Evolutionary conservation across 2,113 vertebrate genomes (phyloP).

Genomic region (Triplophysa dalaica): DNA sequence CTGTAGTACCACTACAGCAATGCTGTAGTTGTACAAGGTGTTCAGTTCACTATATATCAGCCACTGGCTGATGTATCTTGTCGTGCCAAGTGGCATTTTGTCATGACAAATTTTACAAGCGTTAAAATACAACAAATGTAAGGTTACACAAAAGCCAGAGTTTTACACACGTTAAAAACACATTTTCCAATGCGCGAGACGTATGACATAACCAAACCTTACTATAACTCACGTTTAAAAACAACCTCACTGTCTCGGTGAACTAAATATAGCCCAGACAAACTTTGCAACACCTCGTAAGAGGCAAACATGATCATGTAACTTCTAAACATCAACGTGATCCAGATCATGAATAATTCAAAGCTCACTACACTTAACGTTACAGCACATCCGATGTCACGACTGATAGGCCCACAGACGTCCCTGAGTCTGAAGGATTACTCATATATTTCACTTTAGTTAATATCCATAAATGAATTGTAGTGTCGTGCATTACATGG

Average conservation of each 20-base stretch:
- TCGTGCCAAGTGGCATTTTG: neutral
- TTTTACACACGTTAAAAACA: slow-evolving; percentile 60
- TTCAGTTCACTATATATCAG: too few species aligned
- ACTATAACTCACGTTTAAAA: neutral
- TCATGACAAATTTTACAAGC: neutral
- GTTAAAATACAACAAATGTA: neutral
- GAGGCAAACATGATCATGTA: slow-evolving; percentile 1
- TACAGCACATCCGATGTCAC: slow-evolving; percentile 35
- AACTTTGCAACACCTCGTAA: neutral
- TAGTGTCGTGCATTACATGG: slow-evolving; percentile 7
- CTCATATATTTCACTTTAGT: neutral
- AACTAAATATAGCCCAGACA: neutral
- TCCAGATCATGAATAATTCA: slow-evolving; percentile 24
- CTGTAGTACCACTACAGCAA: too few species aligned
- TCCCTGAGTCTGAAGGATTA: neutral
- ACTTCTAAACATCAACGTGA: slow-evolving; percentile 24
- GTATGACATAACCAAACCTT: neutral
- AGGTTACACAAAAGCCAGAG: neutral
- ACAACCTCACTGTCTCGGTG: neutral
- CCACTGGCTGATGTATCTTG: neutral
- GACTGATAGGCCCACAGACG: slow-evolving; percentile 1
- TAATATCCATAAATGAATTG: neutral
- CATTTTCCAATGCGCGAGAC: slow-evolving; percentile 41
- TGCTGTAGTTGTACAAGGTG: too few species aligned
- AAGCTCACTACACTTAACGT: neutral